Base-by-base conservation (phyloP, 2,888 invertebrate genomes). In the Eupithecia tripunctaria region DNA sequence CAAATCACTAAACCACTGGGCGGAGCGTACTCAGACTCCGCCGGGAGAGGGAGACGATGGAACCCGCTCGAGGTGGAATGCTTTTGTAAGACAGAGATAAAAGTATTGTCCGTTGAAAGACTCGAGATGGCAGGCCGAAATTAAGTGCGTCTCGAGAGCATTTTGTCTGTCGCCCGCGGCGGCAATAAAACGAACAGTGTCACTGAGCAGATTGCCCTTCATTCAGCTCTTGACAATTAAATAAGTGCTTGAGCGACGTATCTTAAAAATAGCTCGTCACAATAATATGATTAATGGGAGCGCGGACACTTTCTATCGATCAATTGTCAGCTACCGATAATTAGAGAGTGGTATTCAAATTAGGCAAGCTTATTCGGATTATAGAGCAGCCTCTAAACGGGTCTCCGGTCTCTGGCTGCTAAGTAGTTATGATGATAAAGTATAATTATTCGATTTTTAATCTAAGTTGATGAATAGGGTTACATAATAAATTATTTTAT, bases 1-100 rank as follows among this genome's bases (percentile, higher is more conserved):
- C 94, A 94, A 94, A 94, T 94, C 94, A 94, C 94, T 94, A 94
- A 94, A 94, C 94, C 94, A 91, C 93, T 92, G 94, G 94, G 94
- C 94, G 94, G 94, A 89, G 94, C 93, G 86, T 89, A 89, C 88
- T 86, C 91, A 90, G 93, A 92, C 93, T 93, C 94, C 93, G 85
- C 91, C 89, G 92, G 89, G 86, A 79, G 88, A 94, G 85, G 90
- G 91, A 89, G 94, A 93, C 86, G 87, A 90, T 82, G 81, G 79
- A 87, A 84, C 85, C 76, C 80, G 86, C 82, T 86, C 78, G 79
- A 80, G 79, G 73, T 77, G 79, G 71, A 73, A 67, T 76, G 79
- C 79, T 74, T 79, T 80, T 66, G 92, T 79, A 79, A 86, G 89
- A 94, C 82, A 85, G 93, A 91, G 94, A 92, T 81, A 76, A 87